Conservation (phyloP, 2,113 vertebrate genomes). For the Neolamprologus tretocephalus region DNA sequence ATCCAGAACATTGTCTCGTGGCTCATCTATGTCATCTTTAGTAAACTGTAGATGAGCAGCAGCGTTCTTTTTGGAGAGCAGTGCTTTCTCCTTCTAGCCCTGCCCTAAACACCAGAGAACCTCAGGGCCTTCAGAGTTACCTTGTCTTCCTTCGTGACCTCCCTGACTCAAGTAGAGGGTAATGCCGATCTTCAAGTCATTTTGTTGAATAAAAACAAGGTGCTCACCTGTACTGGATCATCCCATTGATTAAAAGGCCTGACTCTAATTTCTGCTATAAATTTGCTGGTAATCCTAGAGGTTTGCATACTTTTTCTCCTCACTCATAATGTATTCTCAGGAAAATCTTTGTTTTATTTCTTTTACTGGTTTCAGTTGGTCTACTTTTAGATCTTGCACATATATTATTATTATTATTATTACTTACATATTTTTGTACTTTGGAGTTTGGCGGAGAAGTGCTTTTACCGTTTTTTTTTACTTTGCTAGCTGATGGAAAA, state of each 20-base stretch:
- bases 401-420: background rate
- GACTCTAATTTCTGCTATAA: background rate
- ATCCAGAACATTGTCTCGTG: background rate
- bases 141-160: background rate
- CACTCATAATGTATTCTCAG: background rate
- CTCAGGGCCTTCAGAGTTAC: background rate
- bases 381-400: background rate
- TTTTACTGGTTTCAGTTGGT: background rate
- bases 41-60: background rate
- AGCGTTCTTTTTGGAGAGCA: background rate
- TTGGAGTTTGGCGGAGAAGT: background rate
- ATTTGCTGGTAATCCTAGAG: background rate
- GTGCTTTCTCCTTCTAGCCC: background rate
- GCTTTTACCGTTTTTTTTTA: background rate
- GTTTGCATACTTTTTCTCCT: background rate
- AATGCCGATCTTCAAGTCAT: background rate
- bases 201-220: background rate
- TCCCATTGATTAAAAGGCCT: background rate
- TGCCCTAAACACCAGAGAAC: background rate
- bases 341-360: background rate
- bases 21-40: background rate
- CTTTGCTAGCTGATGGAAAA: background rate
- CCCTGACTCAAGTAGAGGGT: accelerated
- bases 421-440: background rate
- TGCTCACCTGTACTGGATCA: background rate